Conservation (phyloP, 1,140 invertebrate species). For the Sminthurinus signatus region DNA sequence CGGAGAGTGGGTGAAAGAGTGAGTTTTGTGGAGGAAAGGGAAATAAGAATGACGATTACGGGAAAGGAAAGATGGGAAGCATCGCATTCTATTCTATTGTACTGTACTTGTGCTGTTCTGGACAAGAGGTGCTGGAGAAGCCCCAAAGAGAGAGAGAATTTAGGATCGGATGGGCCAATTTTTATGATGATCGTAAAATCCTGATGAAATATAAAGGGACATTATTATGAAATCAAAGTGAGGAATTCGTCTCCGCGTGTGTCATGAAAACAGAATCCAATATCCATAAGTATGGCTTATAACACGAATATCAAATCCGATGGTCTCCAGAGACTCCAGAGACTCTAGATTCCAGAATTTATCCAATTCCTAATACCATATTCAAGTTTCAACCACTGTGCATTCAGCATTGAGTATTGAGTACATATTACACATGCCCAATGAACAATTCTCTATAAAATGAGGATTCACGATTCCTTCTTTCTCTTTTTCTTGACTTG, state of each 20-base stretch:
- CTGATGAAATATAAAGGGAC: slow-evolving; percentile 23
- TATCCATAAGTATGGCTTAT: slow-evolving; percentile 24
- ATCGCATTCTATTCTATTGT: too few relatives aligned
- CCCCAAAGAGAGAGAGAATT: neutral
- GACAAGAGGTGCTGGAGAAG: neutral
- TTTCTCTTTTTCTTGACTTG: too few relatives aligned
- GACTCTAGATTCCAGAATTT: too few relatives aligned
- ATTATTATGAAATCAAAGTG: slow-evolving; percentile 21
- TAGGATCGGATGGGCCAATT: neutral
- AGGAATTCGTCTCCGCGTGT: neutral
- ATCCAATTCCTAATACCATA: too few relatives aligned
- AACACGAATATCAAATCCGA: slow-evolving; percentile 11
- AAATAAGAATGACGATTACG: neutral
- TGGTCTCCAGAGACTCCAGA: neutral
- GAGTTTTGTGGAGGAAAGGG: neutral
- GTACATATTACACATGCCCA: too few relatives aligned
- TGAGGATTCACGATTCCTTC: too few relatives aligned
- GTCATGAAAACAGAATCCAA: slow-evolving; percentile 19
- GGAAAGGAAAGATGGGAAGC: too few relatives aligned
- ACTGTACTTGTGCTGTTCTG: neutral
- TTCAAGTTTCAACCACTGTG: too few relatives aligned
- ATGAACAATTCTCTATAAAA: too few relatives aligned
- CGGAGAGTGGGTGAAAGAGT: too few relatives aligned
- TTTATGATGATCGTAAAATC: slow-evolving; percentile 12
- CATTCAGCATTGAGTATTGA: too few relatives aligned